These are phyloP conservation scores for Arbacia lixula DNA, from an alignment of 53 echinoderm and acorn worm genomes.

Conservation along the genomic window DNA sequence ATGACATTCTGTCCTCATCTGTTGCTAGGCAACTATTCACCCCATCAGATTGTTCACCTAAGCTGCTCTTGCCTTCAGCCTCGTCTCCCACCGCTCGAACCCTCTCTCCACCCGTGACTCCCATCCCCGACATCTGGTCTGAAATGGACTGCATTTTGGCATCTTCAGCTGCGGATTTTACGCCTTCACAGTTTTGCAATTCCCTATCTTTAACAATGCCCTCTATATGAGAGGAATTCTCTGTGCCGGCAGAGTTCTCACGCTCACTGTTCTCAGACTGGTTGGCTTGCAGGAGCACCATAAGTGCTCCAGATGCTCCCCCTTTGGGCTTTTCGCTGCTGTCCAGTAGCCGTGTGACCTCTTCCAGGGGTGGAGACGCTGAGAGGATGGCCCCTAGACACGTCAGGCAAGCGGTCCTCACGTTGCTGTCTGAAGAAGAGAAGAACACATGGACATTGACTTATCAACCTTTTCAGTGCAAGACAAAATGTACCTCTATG, in stretches of 20 bases:
- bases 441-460: too few relatives aligned
- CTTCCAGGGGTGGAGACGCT: constrained; percentile 71
- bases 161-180: background rate
- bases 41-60: background rate
- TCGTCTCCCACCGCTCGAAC: background rate
- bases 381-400: constrained; percentile 85
- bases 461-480: too few relatives aligned
- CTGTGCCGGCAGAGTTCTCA: background rate
- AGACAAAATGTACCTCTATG: too few relatives aligned
- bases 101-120: background rate
- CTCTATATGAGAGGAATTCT: too few relatives aligned
- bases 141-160: too few relatives aligned
- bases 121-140: background rate
- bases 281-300: constrained; percentile 23
- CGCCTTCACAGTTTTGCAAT: background rate
- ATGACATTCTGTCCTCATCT: constrained; percentile 40
- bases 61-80: background rate
- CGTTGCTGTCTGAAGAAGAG: constrained; percentile 76
- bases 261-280: background rate
- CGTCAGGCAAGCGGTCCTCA: constrained; percentile 95
- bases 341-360: constrained; percentile 74
- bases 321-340: constrained; percentile 57
- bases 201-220: background rate
- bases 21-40: background rate
- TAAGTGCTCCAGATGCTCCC: constrained; percentile 50